Evolutionary conservation across 2,888 invertebrate genomes (phyloP), one percentile per base, ranked within the genome.

Genomic region (Carabus problematicus): DNA sequence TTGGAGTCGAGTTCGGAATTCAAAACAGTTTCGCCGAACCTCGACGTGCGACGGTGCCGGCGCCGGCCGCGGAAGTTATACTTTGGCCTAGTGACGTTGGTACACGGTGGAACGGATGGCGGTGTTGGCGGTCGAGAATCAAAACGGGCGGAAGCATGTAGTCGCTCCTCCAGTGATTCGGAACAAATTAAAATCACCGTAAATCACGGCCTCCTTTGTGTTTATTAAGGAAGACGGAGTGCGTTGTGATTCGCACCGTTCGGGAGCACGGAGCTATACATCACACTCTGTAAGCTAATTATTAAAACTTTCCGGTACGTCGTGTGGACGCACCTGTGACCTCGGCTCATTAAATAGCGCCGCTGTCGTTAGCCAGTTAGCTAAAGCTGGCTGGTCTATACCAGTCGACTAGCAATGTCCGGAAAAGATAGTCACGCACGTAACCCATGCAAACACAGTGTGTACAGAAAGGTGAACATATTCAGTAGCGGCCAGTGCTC

Each of bases 131-230:
- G 49, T 18, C 49, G 49, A 7, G 8, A 18, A 8, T 49, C 18
- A 16, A 16, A 16, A 14, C 8, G 12, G 14, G 14, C 8, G 14
- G 3, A 3, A n/a, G n/a, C 14, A 14, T 49, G 49, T 49, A 49
- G 18, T 29, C 29, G 29, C 29, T 29, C 18, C 42, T 58, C 43
- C 56, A 60, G 69, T 73, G 73, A 73, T 73, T 72, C 67, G 16
- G 61, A 73, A 71, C 72, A 73, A 73, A 73, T 73, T 73, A 73
- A 73, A 72, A 73, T 72, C 67, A 49, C 59, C 71, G 72, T 73
- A 73, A 73, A 73, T 73, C 73, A 72, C 41, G 45, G 12, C 56
- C 64, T 70, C 71, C 72, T 72, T 68, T 72, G 70, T 72, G 60
- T 70, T 66, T 66, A 66, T 59, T 49, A 66, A 66, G 56, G 56